Evolutionary conservation across 92 coral and sea anemone species (phyloP).

Genomic region (Actinernus sp.): DNA sequence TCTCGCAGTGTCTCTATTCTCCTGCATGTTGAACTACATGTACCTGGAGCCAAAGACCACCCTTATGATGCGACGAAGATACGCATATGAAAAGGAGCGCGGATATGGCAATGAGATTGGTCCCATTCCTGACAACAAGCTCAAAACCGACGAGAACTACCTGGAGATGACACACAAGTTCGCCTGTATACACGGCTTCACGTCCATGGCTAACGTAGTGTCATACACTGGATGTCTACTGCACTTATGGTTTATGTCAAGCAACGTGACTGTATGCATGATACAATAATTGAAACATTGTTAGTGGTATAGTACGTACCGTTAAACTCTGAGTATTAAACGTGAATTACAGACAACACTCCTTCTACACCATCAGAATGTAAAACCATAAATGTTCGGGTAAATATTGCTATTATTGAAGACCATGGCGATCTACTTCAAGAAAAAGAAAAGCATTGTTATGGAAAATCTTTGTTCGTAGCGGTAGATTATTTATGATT

Average conservation of each 20-base stretch:
- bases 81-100: conserved; percentile 79
- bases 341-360: no score
- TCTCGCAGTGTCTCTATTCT: conserved; percentile 55
- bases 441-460: no score
- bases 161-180: conserved; percentile 68
- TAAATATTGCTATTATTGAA: no score
- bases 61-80: conserved; percentile 62
- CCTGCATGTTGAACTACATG: conserved; percentile 59
- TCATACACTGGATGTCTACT: conserved; percentile 71
- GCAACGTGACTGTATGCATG: background rate
- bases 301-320: no score
- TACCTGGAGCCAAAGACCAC: conserved; percentile 77
- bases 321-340: no score
- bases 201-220: conserved; percentile 75
- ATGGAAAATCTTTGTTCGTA: no score
- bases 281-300: no score
- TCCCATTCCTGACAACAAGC: conserved; percentile 72
- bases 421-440: no score
- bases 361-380: no score
- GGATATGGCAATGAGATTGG: conserved; percentile 86
- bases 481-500: no score
- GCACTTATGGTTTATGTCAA: conserved; percentile 75
- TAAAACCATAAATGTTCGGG: no score
- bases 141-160: conserved; percentile 75
- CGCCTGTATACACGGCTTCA: conserved; percentile 75